Conservation (phyloP, 1,140 invertebrate genomes). For the Heterodera schachtii region DNA sequence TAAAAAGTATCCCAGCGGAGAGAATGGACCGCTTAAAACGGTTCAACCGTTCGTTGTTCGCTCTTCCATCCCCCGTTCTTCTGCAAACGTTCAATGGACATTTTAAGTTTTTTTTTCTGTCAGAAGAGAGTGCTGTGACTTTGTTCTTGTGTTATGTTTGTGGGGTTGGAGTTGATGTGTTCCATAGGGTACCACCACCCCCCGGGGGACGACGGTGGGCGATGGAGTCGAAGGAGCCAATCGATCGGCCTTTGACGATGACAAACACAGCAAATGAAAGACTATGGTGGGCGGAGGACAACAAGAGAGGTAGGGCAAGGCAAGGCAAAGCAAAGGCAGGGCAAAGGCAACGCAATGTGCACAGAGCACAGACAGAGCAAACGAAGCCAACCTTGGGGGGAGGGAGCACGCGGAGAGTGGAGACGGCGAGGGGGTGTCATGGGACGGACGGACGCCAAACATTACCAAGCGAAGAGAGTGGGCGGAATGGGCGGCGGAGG, state of each 20-base stretch:
- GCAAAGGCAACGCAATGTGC: conserved; percentile 5
- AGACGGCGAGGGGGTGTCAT: not conserved
- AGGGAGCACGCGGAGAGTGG: not conserved
- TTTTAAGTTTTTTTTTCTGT: not conserved
- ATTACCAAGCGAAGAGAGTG: conserved; percentile 2
- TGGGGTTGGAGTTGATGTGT: not conserved
- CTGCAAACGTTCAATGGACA: not conserved
- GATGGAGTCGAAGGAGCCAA: conserved; percentile 1
- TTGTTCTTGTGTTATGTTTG: not conserved
- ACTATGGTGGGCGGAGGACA: not conserved
- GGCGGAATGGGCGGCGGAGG: not conserved
- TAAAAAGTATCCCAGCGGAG: too few relatives aligned
- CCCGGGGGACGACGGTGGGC: not conserved
- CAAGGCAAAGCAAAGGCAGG: conserved; percentile 7
- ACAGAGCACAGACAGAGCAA: not conserved
- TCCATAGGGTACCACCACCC: not conserved
- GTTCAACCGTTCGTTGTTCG: too few relatives aligned
- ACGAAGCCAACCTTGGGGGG: not conserved
- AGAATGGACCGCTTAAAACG: too few relatives aligned
- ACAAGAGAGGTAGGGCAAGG: conserved; percentile 17
- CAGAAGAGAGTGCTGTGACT: not conserved
- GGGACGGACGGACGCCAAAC: not conserved
- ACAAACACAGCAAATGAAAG: conserved; percentile 3
- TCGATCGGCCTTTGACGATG: conserved; percentile 17
- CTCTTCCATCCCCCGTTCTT: too few relatives aligned